These are phyloP conservation scores for Mythimna pallens DNA, from an alignment of 2,888 invertebrate species.

Conservation along the genomic window DNA sequence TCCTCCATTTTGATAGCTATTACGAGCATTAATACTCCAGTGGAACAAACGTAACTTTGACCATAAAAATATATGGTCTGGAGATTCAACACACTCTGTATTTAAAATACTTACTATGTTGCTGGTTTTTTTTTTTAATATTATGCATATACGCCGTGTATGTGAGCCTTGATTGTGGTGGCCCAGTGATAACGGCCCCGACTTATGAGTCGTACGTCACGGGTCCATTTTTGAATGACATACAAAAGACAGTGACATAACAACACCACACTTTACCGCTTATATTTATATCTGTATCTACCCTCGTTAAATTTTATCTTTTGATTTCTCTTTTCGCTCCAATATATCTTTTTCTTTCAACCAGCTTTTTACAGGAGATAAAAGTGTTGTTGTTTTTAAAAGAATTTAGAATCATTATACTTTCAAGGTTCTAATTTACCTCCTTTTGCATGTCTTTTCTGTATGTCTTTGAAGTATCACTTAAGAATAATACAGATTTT, in stretches of 20 bases:
- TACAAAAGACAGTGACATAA: slow-evolving; percentile 3
- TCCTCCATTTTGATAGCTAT: slow-evolving; percentile 5
- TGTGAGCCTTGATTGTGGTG: no score
- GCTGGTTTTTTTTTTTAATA: no score
- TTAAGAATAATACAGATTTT: not conserved
- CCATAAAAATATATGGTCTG: no score
- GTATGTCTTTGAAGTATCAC: not conserved
- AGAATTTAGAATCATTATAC: slow-evolving; percentile 3
- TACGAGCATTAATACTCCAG: slow-evolving; percentile 3
- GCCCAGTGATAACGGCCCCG: no score
- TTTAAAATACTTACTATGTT: no score
- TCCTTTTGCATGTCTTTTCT: no score
- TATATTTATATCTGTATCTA: not conserved
- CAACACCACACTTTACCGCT: not conserved
- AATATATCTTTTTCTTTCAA: not conserved
- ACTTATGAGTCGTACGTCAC: no score
- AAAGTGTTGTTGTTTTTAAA: not conserved
- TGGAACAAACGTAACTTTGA: not conserved
- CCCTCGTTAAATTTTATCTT: slow-evolving; percentile 6
- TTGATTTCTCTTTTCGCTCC: slow-evolving; percentile 7
- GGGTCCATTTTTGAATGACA: not conserved
- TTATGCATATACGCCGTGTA: no score
- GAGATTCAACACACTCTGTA: no score
- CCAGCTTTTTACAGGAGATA: slow-evolving; percentile 1
- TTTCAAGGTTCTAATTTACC: not conserved